Evolutionary conservation across 1,140 invertebrate genomes (phyloP).

Genomic region (Magallana ariakensis): DNA sequence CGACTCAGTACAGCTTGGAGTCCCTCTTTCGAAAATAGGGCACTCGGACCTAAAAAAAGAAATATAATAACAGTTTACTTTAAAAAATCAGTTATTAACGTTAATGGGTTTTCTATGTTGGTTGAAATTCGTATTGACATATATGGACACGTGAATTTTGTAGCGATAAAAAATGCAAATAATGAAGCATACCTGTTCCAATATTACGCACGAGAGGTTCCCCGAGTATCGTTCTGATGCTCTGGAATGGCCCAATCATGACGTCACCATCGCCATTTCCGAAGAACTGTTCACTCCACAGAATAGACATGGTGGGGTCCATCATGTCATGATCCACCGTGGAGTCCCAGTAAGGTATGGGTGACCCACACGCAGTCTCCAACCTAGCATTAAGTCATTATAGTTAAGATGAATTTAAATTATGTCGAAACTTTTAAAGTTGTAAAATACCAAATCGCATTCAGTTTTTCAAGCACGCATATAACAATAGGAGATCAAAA

Average conservation of each 20-base stretch:
- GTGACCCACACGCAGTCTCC: conserved; percentile 68
- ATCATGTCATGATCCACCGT: conserved; percentile 75
- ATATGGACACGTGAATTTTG: no score
- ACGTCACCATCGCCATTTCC: conserved; percentile 79
- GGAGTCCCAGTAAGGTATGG: conserved; percentile 79
- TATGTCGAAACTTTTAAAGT: no score
- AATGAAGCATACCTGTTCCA: background rate
- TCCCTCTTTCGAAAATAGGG: conserved; percentile 28
- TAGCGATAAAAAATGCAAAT: background rate
- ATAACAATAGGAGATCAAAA: no score
- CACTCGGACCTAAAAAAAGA: background rate
- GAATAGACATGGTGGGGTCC: conserved; percentile 74
- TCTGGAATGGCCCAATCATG: conserved; percentile 75
- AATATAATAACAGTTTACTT: background rate
- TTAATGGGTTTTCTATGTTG: no score
- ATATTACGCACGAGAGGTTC: conserved; percentile 62
- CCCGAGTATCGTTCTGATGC: conserved; percentile 57
- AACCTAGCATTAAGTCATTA: conserved; percentile 54
- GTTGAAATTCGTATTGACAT: no score
- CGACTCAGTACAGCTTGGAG: conserved; percentile 49
- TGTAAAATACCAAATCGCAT: no score
- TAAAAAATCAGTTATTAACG: no score
- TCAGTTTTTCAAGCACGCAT: no score
- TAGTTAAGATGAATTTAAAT: no score
- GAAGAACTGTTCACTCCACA: conserved; percentile 76